phyloP scores from a whole-genome alignment of 2,888 invertebrate species.

The Rotaria socialis region DNA sequence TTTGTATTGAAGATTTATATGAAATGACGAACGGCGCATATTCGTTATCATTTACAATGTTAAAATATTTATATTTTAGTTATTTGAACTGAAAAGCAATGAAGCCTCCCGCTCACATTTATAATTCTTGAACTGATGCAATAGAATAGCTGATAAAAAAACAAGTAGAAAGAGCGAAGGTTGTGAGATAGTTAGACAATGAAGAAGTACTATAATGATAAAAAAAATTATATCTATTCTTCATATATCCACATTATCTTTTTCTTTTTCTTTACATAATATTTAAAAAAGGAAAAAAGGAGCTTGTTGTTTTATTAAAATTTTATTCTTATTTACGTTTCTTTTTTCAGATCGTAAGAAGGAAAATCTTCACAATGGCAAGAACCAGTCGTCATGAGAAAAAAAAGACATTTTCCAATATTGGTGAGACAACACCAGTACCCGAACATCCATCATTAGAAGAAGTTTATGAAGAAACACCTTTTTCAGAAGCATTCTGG shows the following conservation, averaged over 20 bases:
- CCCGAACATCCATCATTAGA: slow-evolving; percentile 17
- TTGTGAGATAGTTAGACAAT: neutral
- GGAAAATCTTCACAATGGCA: neutral
- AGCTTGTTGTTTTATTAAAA: too few relatives aligned
- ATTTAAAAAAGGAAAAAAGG: too few relatives aligned
- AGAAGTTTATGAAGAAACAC: slow-evolving; percentile 68
- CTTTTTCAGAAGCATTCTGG: slow-evolving; percentile 75
- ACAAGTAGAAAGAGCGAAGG: neutral
- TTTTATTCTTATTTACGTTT: too few relatives aligned
- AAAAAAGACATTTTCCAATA: neutral
- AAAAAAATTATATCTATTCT: neutral
- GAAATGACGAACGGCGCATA: too few relatives aligned
- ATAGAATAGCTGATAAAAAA: neutral
- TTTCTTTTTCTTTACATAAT: too few relatives aligned
- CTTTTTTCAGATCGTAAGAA: neutral
- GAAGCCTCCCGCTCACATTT: too few relatives aligned
- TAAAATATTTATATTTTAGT: too few relatives aligned
- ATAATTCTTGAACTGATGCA: too few relatives aligned
- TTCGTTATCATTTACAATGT: too few relatives aligned
- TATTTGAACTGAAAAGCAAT: too few relatives aligned
- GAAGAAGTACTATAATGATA: neutral
- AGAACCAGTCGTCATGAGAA: neutral
- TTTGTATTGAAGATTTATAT: too few relatives aligned
- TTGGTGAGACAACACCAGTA: neutral
- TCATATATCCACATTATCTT: neutral